A percentile compares a stretch with the other conserved stretches of the same genome.
phyloP scores from a whole-genome alignment of 2,797 vertebrate genomes.

The Darevskia nairensis region DNA sequence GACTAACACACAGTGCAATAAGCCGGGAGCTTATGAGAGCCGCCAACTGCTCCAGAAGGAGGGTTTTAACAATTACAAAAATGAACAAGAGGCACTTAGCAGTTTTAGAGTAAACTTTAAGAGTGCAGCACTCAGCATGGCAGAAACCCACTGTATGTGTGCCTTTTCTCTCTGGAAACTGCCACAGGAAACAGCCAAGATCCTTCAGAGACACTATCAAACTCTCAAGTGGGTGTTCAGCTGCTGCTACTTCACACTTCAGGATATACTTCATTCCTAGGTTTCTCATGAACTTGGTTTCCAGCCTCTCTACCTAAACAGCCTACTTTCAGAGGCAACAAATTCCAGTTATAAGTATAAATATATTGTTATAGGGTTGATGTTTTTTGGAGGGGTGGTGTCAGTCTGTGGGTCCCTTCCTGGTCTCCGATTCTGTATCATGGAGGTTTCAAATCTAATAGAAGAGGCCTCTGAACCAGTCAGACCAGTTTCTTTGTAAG shows the following conservation, averaged over 20 bases:
- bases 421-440: no score
- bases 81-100: fast-evolving
- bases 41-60: background rate
- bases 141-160: background rate
- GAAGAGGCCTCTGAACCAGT: no score
- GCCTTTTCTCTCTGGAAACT: background rate
- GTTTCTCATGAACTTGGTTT: background rate
- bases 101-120: background rate
- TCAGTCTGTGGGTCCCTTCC: no score
- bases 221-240: background rate
- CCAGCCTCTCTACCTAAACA: background rate
- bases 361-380: no score
- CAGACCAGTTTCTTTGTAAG: no score
- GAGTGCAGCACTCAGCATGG: background rate
- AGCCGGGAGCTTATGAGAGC: background rate
- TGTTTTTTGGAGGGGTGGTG: no score
- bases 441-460: no score
- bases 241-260: background rate
- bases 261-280: background rate
- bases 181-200: slow-evolving; percentile 1
- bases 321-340: background rate
- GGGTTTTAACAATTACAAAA: background rate
- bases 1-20: background rate
- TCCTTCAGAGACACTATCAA: slow-evolving; percentile 8
- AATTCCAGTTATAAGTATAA: no score